Base-by-base conservation (phyloP, 2,888 invertebrate genomes). In the Sarcophaga caerulescens region DNA sequence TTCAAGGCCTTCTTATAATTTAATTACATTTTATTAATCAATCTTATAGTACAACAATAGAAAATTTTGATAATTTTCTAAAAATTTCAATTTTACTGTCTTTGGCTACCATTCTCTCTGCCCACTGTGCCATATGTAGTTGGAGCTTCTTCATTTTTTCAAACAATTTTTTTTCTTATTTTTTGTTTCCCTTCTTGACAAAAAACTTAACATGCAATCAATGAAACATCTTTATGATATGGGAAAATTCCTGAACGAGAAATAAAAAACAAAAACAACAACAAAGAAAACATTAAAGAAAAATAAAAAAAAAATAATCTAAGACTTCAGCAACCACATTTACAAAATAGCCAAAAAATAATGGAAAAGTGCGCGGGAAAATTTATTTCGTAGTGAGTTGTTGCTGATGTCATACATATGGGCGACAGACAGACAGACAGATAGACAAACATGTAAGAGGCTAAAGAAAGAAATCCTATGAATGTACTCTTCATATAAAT, bases 191-290 rank as follows among this genome's bases (percentile, higher is more conserved):
- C 21, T 66, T 52, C n/a, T 73, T 47, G 21, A 47, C 68, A 74
- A 66, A 75, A 75, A 84, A 35, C 87, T 88, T 88, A 69, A 81
- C 88, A 89, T 89, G 90, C 88, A 90, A 89, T 90, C 89, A 90
- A 89, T 90, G 90, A 89, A 89, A 88, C 88, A 88, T 88, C 89
- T 89, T 89, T 90, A 90, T 90, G 91, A 91, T 91, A 91, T 91
- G 91, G 90, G 91, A 91, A 91, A 91, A 90, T 90, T 89, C 89
- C 89, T 88, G 89, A 88, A 89, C 66, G 19, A 66, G 47, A 88
- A 81, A 68, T 84, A 82, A 80, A 88, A 88, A 60, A 65, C 14
- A n/a, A 52, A 10, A 71, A 76, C 70, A 76, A 65, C 63, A 81
- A 63, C 21, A 35, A 23, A 14, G 8, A 52, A 17, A 71, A 76